Evolutionary conservation across 2,113 vertebrate species (phyloP), one percentile per base, ranked within the genome.

Genomic region (Hypomesus transpacificus): DNA sequence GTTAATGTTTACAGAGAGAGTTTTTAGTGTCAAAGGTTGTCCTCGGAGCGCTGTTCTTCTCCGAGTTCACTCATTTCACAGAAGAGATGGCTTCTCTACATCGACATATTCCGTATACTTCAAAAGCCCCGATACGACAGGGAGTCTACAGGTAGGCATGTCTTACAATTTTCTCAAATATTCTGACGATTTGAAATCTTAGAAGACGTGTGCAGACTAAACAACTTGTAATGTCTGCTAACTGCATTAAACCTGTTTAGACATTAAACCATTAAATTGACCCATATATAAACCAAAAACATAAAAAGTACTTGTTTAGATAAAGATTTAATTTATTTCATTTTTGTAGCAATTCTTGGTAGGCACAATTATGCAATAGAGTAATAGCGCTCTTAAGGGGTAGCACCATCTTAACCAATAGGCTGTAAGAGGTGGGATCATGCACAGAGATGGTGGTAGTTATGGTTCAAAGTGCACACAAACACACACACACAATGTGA

Each of bases 81-180:
- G 11, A 28, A 22, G 31, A 39, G 13, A 92, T 93, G 91, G 80
- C 82, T 69, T 58, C 87, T 26, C 28, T 91, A 62, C 74, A 62
- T 28, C 81, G 88, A 74, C 69, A 82, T 16, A 73, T 84, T 14
- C 75, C 82, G 1, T 89, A 86, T 74, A 90, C 91, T 58, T 68
- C 83, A 1, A 90, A 88, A 81, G 89, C 91, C 8, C 90, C 91
- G 6, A 68, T 91, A 62, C 90, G 88, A 64, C 88, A 87, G 75
- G 91, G 90, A 1, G 85, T 92, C 63, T 91, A 92, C 89, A 93
- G 91, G 92, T 93, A 85, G 78, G 86, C 13, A 52, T 16, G 21
- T 4, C 16, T 14, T 14, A 50, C 18, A 22, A 2, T 24, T 46
- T 9, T 20, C 53, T 39, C 13, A 51, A n/a, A 65, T 34, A 26